Evolutionary conservation across 2,113 vertebrate genomes (phyloP).

Genomic region (Odontophorus gujanensis): DNA sequence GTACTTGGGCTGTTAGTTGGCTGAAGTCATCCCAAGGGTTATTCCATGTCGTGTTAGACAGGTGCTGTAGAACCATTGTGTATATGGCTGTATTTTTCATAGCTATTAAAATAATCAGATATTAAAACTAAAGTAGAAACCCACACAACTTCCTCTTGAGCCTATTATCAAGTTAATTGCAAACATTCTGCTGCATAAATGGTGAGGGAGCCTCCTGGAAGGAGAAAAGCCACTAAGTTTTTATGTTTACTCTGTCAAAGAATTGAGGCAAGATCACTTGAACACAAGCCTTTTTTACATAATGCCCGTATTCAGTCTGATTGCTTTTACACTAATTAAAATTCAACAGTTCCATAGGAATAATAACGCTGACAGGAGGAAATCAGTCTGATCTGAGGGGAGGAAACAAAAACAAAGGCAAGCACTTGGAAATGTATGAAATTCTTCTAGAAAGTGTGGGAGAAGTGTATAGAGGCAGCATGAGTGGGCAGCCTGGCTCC

Average conservation of each 20-base stretch:
- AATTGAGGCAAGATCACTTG: slow-evolving; percentile 47
- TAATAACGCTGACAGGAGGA: slow-evolving; percentile 42
- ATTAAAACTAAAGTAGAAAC: neutral
- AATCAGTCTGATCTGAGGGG: slow-evolving; percentile 9
- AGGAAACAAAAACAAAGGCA: neutral
- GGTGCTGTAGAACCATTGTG: neutral
- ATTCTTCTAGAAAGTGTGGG: slow-evolving; percentile 18
- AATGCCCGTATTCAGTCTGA: slow-evolving; percentile 33
- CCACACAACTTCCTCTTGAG: neutral
- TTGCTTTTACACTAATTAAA: slow-evolving; percentile 55
- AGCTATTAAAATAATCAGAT: slow-evolving; percentile 3
- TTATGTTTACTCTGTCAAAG: slow-evolving; percentile 26
- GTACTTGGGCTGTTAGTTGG: neutral
- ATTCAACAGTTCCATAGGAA: neutral
- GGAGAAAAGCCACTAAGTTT: slow-evolving; percentile 3
- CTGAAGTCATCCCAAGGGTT: neutral
- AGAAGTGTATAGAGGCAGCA: neutral
- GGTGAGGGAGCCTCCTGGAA: neutral
- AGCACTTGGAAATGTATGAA: neutral
- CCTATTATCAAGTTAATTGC: slow-evolving; percentile 14
- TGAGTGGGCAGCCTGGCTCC: neutral
- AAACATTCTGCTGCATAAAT: neutral
- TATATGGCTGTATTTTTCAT: neutral
- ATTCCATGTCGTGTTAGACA: neutral
- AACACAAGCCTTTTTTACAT: neutral